Conservation (phyloP, 2,797 vertebrate genomes). For the Sciurus vulgaris region DNA sequence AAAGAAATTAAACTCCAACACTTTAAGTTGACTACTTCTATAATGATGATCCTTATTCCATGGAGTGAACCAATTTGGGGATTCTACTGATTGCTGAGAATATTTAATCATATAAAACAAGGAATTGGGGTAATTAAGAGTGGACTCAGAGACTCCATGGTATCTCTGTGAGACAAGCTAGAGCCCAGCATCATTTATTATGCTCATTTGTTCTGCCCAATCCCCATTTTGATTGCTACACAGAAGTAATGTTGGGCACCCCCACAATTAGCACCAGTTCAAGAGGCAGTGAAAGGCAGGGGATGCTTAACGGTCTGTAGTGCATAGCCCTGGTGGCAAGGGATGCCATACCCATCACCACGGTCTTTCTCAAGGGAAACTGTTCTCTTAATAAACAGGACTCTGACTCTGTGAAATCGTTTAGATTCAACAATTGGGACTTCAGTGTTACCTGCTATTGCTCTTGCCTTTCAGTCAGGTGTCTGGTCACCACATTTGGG, state of each 20-base stretch:
- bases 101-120: neutral
- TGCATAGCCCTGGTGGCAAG: neutral
- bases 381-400: neutral
- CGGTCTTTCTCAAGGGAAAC: neutral
- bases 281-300: neutral
- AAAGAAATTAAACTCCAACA: neutral
- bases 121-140: neutral
- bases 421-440: neutral
- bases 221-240: neutral
- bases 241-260: neutral
- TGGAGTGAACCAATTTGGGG: neutral
- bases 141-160: neutral
- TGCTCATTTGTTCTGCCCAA: neutral
- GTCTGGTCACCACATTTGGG: neutral
- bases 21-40: neutral
- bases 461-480: neutral
- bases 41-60: neutral
- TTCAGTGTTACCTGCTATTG: neutral
- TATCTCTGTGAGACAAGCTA: neutral
- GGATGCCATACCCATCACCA: neutral
- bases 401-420: constrained; percentile 5
- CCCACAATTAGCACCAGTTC: neutral
- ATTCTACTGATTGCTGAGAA: neutral
- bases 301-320: neutral
- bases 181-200: neutral